Evolutionary conservation across 37 sponge, comb jelly and placozoan genomes (phyloP), one percentile per base, ranked within the genome.

Genomic region (Bolinopsis microptera): DNA sequence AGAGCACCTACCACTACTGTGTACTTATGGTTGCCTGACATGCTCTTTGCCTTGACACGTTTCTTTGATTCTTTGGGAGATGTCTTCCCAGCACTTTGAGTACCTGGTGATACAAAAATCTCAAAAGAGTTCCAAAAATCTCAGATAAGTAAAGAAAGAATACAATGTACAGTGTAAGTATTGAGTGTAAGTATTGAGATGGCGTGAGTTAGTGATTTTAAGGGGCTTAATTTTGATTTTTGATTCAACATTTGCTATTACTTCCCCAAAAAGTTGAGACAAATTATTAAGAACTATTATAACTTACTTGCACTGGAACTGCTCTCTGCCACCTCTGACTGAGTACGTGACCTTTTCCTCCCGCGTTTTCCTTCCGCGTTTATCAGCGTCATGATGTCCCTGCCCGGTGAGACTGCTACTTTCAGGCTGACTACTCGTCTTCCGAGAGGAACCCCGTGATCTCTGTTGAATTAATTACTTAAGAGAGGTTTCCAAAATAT

Each of bases 351-450:
- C 22, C 82, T 80, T 37, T 80, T 80, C 23, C 82, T 24, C 9
- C 5, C 37, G 24, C 74, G 74, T 28, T 22, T 70, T 3, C 28
- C 3, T 18, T 48, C 61, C 74, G 5, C 24, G 36, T 80, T 80
- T 5, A 80, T 24, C 38, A 80, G 37, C 36, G 82, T 80, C 38
- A 21, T 33, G 2, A 80, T 80, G 38, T 80, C 82, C 32, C 82
- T 32, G 37, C 82, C 82, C 3, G 82, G 82, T 13, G 38, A 36
- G 22, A 80, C 82, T 1, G 82, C 24, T 5, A 80, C 82, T 35
- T 80, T 80, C 37, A 80, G 82, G 82, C 5, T 34, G 22, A 80
- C 8, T 3, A 35, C 82, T 8, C 82, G 34, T 30, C 82, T 24
- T 13, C 82, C 82, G 3, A 80, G 36, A 3, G 37, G 22, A 1